Evolutionary conservation across 1,140 invertebrate species (phyloP).

Genomic region (Babylonia areolata): DNA sequence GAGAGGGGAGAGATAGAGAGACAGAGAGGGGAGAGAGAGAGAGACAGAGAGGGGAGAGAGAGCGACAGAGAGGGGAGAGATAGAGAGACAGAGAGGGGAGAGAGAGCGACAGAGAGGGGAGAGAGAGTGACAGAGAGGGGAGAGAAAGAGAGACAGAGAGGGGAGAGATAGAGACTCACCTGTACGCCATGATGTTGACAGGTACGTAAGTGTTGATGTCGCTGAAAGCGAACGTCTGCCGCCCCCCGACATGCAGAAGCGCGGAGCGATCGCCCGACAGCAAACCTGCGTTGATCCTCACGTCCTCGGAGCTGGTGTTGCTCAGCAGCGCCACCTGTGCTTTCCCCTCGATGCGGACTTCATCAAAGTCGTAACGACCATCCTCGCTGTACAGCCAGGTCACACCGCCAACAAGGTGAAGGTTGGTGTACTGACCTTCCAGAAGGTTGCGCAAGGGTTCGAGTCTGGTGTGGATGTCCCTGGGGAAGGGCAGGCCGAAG

Average conservation of each 20-base stretch:
- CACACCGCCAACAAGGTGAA: constrained; percentile 58
- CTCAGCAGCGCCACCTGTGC: constrained; percentile 64
- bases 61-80: too few species aligned
- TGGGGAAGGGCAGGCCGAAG: constrained; percentile 58
- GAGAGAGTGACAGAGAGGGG: too few species aligned
- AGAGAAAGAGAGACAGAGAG: too few species aligned
- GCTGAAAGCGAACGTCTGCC: constrained; percentile 60
- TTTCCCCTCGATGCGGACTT: constrained; percentile 57
- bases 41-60: too few species aligned
- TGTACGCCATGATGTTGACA: constrained; percentile 65
- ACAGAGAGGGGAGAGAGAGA: too few species aligned
- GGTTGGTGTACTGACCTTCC: constrained; percentile 57
- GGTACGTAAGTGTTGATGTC: constrained; percentile 64
- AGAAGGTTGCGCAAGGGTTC: constrained; percentile 43
- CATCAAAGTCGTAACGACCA: constrained; percentile 56
- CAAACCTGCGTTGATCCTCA: constrained; percentile 48
- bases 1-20: too few species aligned
- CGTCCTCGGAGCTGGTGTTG: constrained; percentile 50
- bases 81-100: too few species aligned
- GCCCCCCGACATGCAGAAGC: constrained; percentile 61
- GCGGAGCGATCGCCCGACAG: constrained; percentile 61
- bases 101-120: too few species aligned
- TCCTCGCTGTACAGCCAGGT: constrained; percentile 62
- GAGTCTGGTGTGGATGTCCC: constrained; percentile 45
- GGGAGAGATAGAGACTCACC: too few species aligned